Conservation (phyloP, 1,140 invertebrate species). For the Whitmania pigra region DNA sequence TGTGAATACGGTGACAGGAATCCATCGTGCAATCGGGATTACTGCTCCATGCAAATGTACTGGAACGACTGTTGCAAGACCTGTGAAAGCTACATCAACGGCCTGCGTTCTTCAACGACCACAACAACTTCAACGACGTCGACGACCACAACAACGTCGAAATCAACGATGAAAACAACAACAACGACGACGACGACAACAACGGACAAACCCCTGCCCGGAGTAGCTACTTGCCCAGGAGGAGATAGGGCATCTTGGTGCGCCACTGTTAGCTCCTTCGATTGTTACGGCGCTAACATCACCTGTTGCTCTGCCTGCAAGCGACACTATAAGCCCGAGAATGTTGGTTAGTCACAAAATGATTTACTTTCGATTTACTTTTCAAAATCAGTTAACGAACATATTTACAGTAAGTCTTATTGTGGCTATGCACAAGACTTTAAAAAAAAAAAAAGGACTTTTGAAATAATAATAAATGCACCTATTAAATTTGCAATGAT, state of each 20-base stretch:
- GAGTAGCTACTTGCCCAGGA: neutral
- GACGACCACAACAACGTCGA: no score
- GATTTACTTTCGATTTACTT: no score
- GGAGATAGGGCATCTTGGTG: conserved; percentile 5
- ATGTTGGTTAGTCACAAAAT: neutral
- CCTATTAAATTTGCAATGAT: no score
- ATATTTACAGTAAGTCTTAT: no score
- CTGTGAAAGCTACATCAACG: neutral
- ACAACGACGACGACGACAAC: neutral
- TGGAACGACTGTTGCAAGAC: neutral
- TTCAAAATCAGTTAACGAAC: no score
- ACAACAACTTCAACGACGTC: no score
- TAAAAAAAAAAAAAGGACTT: no score
- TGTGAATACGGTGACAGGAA: neutral
- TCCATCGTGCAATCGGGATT: neutral
- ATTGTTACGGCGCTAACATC: neutral
- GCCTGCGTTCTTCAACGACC: neutral
- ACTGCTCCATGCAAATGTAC: neutral
- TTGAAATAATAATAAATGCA: no score
- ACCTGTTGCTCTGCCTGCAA: conserved; percentile 4
- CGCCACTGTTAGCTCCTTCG: neutral
- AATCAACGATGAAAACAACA: no score
- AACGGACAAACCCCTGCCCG: neutral
- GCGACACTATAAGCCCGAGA: neutral
- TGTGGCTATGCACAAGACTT: no score